A percentile compares a stretch with the other conserved stretches of the same genome.
Conservation (phyloP, 2,797 vertebrate species). For the Liasis olivaceus region DNA sequence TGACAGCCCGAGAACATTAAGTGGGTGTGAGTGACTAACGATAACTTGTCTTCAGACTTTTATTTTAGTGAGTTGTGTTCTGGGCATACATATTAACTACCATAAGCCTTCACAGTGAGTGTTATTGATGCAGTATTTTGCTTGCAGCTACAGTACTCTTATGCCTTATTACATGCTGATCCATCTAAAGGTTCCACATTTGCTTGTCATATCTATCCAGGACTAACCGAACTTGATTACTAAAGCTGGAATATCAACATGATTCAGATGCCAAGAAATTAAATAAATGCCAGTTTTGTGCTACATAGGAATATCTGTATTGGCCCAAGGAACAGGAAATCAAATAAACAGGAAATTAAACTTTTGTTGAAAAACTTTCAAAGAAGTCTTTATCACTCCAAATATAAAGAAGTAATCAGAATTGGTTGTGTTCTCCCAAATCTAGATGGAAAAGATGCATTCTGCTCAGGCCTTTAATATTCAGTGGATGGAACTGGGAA, state of each 20-base stretch:
- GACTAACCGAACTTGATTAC: background rate
- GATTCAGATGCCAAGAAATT: background rate
- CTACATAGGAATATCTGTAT: background rate
- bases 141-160: conserved; percentile 18
- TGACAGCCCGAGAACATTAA: conserved; percentile 39
- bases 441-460: background rate
- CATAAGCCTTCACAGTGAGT: conserved; percentile 48
- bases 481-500: background rate
- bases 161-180: rapidly evolving
- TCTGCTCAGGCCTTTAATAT: background rate
- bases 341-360: background rate
- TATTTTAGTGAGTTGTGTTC: conserved; percentile 39
- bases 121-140: conserved; percentile 31
- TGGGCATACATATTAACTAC: conserved; percentile 6
- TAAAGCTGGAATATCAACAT: background rate
- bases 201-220: conserved; percentile 44
- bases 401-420: background rate
- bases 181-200: background rate
- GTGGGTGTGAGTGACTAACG: conserved; percentile 46
- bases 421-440: background rate
- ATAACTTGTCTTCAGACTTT: conserved; percentile 42
- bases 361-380: background rate
- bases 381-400: background rate
- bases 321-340: background rate
- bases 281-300: background rate